phyloP scores from a whole-genome alignment of 2,888 invertebrate genomes.

The Trichogramma evanescens region DNA sequence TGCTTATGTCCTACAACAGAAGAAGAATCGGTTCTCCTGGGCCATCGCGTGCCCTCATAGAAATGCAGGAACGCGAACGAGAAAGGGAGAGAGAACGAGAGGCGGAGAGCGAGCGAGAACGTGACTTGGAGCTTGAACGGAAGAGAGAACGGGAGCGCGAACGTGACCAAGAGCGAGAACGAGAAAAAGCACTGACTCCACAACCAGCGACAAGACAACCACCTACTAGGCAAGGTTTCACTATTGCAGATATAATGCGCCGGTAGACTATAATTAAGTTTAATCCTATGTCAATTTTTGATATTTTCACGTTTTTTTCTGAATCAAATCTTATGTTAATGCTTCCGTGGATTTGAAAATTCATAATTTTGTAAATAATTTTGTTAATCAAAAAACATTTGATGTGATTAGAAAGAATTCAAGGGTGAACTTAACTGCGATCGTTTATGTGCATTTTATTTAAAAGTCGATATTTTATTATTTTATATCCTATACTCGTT shows the following conservation, averaged over 20 bases:
- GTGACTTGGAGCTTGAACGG: slow-evolving; percentile 33
- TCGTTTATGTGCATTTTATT: too few species aligned
- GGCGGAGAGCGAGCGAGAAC: slow-evolving; percentile 34
- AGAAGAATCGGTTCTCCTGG: slow-evolving; percentile 42
- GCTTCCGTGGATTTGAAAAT: too few species aligned
- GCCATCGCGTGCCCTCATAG: slow-evolving; percentile 41
- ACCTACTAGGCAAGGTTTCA: slow-evolving; percentile 71
- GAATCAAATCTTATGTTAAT: too few species aligned
- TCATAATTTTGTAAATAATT: too few species aligned
- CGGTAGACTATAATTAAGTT: slow-evolving; percentile 52
- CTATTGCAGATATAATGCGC: slow-evolving; percentile 86
- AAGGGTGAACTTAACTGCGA: too few species aligned
- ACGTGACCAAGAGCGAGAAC: slow-evolving; percentile 35
- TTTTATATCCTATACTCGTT: too few species aligned
- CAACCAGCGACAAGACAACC: slow-evolving; percentile 54
- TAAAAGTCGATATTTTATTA: too few species aligned
- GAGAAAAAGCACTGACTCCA: slow-evolving; percentile 38
- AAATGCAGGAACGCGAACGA: slow-evolving; percentile 41
- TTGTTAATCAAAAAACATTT: too few species aligned
- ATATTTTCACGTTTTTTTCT: not conserved
- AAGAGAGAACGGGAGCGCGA: slow-evolving; percentile 34
- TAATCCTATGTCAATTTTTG: not conserved
- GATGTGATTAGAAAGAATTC: too few species aligned
- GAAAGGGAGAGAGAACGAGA: slow-evolving; percentile 32
- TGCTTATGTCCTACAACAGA: slow-evolving; percentile 39